A percentile compares a stretch with the other conserved stretches of the same genome.
Evolutionary conservation across 2,888 invertebrate species (phyloP).

Genomic region (Mactromeris polynyma): DNA sequence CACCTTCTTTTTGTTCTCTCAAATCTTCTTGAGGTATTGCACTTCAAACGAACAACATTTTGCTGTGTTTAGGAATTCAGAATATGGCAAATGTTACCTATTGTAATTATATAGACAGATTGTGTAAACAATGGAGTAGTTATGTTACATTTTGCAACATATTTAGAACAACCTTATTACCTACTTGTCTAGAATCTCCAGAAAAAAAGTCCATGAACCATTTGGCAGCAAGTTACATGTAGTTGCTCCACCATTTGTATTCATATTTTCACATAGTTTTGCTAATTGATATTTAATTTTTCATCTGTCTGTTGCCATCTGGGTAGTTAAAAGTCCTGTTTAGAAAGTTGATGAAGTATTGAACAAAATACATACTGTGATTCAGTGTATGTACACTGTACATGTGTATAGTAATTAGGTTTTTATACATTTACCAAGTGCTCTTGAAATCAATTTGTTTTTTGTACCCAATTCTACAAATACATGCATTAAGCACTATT

Average conservation of each 20-base stretch:
- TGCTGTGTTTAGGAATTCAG: constrained; percentile 6
- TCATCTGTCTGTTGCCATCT: not conserved
- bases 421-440: too few species aligned
- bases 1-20: not conserved
- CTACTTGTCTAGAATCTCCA: constrained; percentile 1
- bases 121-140: not conserved
- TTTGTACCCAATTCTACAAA: too few species aligned
- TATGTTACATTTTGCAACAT: constrained; percentile 8
- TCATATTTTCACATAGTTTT: not conserved
- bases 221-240: not conserved
- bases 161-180: constrained; percentile 1
- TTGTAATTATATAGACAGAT: constrained; percentile 19
- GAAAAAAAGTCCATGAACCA: not conserved
- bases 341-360: too few species aligned
- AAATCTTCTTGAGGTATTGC: not conserved
- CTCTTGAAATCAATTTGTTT: too few species aligned
- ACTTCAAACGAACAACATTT: constrained; percentile 5
- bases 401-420: too few species aligned
- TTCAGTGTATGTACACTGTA: too few species aligned
- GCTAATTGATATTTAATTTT: not conserved
- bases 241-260: not conserved
- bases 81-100: constrained; percentile 8
- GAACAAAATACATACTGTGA: too few species aligned
- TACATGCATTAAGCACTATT: too few species aligned
- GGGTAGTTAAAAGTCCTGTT: not conserved